A percentile compares a stretch with the other conserved stretches of the same genome.
Conservation (phyloP, 2,888 invertebrate species). For the Clepsis dumicolana region DNA sequence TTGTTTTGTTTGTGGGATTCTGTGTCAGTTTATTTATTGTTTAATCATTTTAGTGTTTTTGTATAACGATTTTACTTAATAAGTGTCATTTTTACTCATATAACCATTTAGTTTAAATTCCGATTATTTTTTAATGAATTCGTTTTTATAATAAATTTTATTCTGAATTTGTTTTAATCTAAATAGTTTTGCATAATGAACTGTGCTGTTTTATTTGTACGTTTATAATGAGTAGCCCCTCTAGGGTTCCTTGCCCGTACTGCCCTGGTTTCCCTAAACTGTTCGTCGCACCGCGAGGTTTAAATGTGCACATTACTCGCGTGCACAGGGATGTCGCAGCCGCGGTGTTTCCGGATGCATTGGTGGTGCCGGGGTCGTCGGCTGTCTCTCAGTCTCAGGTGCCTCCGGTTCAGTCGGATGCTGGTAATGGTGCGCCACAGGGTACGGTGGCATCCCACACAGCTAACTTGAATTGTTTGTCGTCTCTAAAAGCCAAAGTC, state of each 20-base stretch:
- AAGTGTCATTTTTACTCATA: no score
- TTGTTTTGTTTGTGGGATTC: no score
- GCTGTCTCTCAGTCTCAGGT: not conserved
- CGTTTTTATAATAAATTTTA: no score
- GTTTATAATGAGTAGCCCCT: constrained; percentile 4
- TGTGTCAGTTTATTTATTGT: no score
- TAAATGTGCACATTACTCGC: not conserved
- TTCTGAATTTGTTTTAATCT: no score
- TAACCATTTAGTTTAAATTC: no score
- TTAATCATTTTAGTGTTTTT: no score
- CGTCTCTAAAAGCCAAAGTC: constrained; percentile 3
- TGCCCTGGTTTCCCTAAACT: not conserved
- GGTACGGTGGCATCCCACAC: not conserved
- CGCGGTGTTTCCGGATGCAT: not conserved
- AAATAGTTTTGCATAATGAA: no score
- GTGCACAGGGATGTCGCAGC: not conserved
- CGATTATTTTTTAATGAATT: no score
- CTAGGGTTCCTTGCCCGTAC: not conserved
- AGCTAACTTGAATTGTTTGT: not conserved
- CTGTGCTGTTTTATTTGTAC: no score
- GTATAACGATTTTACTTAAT: no score
- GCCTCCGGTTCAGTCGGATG: not conserved
- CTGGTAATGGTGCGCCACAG: not conserved
- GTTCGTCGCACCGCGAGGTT: not conserved
- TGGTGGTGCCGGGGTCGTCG: not conserved